phyloP scores from a whole-genome alignment of 2,888 invertebrate species.

The Acanthacorydalis orientalis region DNA sequence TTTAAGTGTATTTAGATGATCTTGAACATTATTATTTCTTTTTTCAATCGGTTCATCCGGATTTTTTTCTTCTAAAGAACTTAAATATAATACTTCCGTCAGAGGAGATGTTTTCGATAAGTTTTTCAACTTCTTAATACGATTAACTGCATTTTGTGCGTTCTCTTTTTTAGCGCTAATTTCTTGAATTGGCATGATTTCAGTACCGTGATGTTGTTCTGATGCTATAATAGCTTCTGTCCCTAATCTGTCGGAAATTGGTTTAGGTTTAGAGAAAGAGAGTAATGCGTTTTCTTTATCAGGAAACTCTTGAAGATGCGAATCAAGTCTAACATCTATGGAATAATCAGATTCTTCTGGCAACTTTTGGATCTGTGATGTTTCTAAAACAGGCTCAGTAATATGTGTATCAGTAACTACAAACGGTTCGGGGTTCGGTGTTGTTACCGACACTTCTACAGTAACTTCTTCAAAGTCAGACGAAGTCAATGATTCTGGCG shows the following conservation, averaged over 20 bases:
- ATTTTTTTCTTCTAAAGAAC: conserved; percentile 36
- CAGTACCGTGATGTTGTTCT: neutral
- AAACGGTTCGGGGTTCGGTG: neutral
- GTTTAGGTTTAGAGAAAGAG: neutral
- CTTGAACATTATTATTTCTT: conserved; percentile 37
- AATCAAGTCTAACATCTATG: neutral
- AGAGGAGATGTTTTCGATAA: conserved; percentile 34
- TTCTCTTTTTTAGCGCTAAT: conserved; percentile 31
- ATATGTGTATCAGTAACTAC: too few relatives aligned
- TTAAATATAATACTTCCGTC: conserved; percentile 43
- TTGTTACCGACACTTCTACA: neutral
- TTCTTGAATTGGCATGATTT: conserved; percentile 17
- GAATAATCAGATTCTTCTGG: neutral
- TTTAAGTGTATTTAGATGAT: conserved; percentile 38
- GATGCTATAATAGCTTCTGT: too few relatives aligned
- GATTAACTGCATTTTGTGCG: conserved; percentile 33
- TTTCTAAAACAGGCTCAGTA: neutral
- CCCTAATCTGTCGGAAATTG: too few relatives aligned
- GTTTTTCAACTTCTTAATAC: conserved; percentile 36
- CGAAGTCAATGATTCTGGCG: conserved; percentile 2
- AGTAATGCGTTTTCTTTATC: neutral
- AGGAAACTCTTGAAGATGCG: neutral
- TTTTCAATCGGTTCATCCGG: conserved; percentile 36
- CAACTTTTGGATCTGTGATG: neutral
- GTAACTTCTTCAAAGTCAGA: conserved; percentile 4